These are phyloP conservation scores for Elachura formosa DNA, from an alignment of 2,113 vertebrate genomes.

Conservation along the genomic window DNA sequence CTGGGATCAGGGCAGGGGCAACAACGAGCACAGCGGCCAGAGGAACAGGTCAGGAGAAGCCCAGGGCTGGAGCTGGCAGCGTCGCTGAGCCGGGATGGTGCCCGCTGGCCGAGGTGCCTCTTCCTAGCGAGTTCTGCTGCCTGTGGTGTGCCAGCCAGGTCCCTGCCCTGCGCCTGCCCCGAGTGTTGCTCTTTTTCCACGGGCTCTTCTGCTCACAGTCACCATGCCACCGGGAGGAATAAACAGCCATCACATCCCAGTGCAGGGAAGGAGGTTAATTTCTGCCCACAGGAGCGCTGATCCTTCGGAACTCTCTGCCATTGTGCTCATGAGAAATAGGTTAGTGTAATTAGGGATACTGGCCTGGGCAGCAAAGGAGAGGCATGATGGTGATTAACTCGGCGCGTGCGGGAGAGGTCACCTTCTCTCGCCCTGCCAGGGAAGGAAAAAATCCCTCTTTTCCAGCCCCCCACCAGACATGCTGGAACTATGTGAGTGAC, in stretches of 20 bases:
- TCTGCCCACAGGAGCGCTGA: not conserved
- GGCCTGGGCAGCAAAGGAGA: not conserved
- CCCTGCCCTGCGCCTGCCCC: not conserved
- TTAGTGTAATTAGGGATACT: not conserved
- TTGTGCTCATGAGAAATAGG: not conserved
- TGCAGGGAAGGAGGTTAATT: not conserved
- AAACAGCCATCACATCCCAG: not conserved
- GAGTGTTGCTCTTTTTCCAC: fast-evolving
- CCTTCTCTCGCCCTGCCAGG: not conserved
- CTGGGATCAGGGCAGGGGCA: not conserved
- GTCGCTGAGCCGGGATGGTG: fast-evolving
- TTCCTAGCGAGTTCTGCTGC: too few species aligned
- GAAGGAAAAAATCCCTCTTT: not conserved
- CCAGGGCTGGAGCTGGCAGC: too few species aligned
- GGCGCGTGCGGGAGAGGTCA: not conserved
- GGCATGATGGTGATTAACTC: not conserved
- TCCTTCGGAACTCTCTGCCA: not conserved
- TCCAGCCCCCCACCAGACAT: not conserved
- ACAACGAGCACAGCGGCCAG: fast-evolving
- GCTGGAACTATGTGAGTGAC: not conserved
- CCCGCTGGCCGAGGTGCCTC: too few species aligned
- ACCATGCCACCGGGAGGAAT: not conserved
- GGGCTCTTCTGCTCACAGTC: not conserved
- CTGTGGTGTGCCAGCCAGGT: not conserved
- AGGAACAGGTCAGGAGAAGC: fast-evolving